Conservation (phyloP, 2,888 invertebrate species). For the Callyntrura sp. region DNA sequence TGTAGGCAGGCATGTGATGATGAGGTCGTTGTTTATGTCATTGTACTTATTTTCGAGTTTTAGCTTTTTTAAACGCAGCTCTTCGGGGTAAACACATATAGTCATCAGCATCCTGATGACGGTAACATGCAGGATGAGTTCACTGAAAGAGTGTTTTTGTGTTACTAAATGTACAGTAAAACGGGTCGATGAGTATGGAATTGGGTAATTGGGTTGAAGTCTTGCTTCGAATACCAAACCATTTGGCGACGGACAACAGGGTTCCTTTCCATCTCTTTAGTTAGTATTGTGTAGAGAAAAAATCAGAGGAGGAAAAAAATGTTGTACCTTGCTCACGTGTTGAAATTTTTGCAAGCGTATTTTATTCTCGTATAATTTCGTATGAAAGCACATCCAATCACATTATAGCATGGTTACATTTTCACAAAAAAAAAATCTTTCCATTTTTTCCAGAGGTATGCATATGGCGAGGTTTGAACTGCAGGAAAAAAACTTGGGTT, state of each 20-base stretch:
- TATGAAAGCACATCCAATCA: slow-evolving; percentile 62
- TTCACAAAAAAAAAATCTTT: slow-evolving; percentile 38
- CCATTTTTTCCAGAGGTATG: slow-evolving; percentile 50
- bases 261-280: background rate
- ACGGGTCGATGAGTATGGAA: slow-evolving; percentile 56
- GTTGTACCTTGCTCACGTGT: slow-evolving; percentile 7
- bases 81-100: background rate
- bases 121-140: background rate
- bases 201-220: slow-evolving; percentile 68
- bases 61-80: background rate
- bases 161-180: slow-evolving; percentile 29
- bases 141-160: slow-evolving; percentile 16
- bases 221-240: slow-evolving; percentile 41
- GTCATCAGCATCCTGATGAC: slow-evolving; percentile 33
- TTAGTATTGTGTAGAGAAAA: slow-evolving; percentile 1
- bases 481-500: background rate
- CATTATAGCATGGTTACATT: slow-evolving; percentile 55
- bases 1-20: slow-evolving; percentile 7
- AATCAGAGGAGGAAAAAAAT: background rate
- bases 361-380: slow-evolving; percentile 36
- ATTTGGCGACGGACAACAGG: background rate
- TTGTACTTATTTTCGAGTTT: slow-evolving; percentile 17
- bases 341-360: slow-evolving; percentile 38
- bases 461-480: background rate
- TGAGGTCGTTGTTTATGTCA: slow-evolving; percentile 17